phyloP scores from a whole-genome alignment of 2,797 vertebrate genomes.

The Sarcoramphus papa region DNA sequence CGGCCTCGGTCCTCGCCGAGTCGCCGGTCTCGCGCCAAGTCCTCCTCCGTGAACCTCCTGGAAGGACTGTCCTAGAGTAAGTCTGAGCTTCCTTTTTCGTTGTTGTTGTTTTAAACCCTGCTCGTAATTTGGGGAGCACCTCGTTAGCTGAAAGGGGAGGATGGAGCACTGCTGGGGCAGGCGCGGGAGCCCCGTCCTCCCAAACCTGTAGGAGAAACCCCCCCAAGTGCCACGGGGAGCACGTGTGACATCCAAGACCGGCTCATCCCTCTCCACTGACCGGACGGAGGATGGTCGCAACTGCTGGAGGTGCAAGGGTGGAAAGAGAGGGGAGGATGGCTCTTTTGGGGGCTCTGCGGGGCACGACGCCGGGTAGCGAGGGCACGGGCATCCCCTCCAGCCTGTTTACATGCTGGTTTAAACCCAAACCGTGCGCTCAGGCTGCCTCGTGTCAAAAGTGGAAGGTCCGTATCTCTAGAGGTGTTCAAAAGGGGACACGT shows the following conservation, averaged over 20 bases:
- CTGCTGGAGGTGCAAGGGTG: not conserved
- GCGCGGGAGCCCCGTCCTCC: rapidly evolving
- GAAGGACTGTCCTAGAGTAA: slow-evolving; percentile 4
- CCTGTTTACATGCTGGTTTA: not conserved
- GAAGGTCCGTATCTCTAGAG: not conserved
- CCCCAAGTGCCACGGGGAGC: not conserved
- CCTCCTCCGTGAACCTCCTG: not conserved
- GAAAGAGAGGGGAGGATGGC: not conserved
- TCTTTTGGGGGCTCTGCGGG: rapidly evolving
- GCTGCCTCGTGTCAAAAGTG: rapidly evolving
- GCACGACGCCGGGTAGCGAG: rapidly evolving
- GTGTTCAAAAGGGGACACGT: not conserved
- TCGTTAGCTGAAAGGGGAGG: not conserved
- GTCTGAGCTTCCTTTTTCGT: not conserved
- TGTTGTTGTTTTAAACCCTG: not conserved
- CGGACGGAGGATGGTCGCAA: not conserved
- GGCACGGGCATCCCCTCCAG: not conserved
- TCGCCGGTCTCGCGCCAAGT: rapidly evolving
- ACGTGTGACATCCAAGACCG: rapidly evolving
- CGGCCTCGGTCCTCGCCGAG: not conserved
- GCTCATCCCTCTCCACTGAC: not conserved
- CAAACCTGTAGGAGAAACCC: not conserved
- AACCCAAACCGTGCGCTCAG: not conserved
- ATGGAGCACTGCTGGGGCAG: not conserved
- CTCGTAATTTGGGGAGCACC: not conserved